Percentiles rank a stretch among this genome's conserved stretches.
phyloP scores from a whole-genome alignment of 2,888 invertebrate species.

The Rambutsinella grinnellia region DNA sequence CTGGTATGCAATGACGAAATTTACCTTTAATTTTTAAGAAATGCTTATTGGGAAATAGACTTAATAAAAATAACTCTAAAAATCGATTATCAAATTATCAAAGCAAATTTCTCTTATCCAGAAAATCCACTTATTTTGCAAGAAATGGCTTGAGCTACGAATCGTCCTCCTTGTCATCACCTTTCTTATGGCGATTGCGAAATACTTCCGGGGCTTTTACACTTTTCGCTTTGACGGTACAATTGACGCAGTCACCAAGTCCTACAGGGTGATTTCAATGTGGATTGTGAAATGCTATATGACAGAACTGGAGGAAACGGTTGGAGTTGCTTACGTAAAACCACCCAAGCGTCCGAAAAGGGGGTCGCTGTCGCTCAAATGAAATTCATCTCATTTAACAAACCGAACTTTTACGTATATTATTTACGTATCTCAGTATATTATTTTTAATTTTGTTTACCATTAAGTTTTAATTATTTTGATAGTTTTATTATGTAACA shows the following conservation, averaged over 20 bases:
- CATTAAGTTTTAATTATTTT: too few species aligned
- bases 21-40: neutral
- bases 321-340: slow-evolving; percentile 44
- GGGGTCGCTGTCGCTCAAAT: slow-evolving; percentile 40
- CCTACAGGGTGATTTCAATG: slow-evolving; percentile 38
- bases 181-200: slow-evolving; percentile 33
- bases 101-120: slow-evolving; percentile 17
- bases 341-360: slow-evolving; percentile 43
- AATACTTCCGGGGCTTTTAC: slow-evolving; percentile 29
- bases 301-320: slow-evolving; percentile 40
- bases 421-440: too few species aligned
- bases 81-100: neutral
- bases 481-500: too few species aligned
- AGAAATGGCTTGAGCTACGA: slow-evolving; percentile 38
- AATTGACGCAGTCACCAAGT: slow-evolving; percentile 38
- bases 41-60: neutral
- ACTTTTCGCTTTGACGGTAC: slow-evolving; percentile 30
- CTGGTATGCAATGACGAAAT: slow-evolving; percentile 9
- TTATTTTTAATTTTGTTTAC: too few species aligned
- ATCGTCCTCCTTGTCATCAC: slow-evolving; percentile 13
- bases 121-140: slow-evolving; percentile 37
- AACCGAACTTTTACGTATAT: too few species aligned
- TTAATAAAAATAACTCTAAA: neutral
- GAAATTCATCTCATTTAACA: too few species aligned
- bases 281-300: slow-evolving; percentile 38